Conservation (phyloP, 2,797 vertebrate species). For the Eutrigla gurnardus region DNA sequence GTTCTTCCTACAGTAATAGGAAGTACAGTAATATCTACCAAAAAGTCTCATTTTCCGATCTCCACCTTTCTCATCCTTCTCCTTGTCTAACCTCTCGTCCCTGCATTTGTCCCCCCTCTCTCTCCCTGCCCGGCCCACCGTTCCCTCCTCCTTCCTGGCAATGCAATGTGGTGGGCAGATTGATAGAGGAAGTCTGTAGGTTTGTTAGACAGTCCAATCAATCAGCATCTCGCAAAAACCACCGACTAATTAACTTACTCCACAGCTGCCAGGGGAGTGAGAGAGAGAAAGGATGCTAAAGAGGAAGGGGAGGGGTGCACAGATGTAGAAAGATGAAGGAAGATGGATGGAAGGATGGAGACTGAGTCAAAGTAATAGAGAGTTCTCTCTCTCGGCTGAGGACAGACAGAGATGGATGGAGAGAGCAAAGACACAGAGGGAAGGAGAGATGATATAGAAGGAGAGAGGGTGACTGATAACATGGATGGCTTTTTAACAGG, state of each 20-base stretch:
- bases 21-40: conserved; percentile 1
- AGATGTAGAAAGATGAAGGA: conserved; percentile 70
- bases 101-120: conserved; percentile 49
- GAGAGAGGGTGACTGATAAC: conserved; percentile 78
- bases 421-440: conserved; percentile 57
- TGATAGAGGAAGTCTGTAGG: conserved; percentile 83
- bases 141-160: conserved; percentile 74
- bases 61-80: conserved; percentile 37
- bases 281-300: conserved; percentile 50
- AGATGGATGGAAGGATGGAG: conserved; percentile 60
- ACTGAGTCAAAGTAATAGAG: conserved; percentile 65
- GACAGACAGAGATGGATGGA: conserved; percentile 66
- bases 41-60: conserved; percentile 23
- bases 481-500: conserved; percentile 79
- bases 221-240: conserved; percentile 86
- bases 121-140: conserved; percentile 34
- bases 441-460: conserved; percentile 72
- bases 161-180: conserved; percentile 73
- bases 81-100: conserved; percentile 45
- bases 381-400: conserved; percentile 50
- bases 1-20: background rate
- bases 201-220: conserved; percentile 84
- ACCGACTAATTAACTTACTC: conserved; percentile 86
- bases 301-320: conserved; percentile 27
- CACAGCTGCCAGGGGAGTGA: conserved; percentile 74